Conservation (phyloP, 2,797 vertebrate genomes). For the Spinus pinus region DNA sequence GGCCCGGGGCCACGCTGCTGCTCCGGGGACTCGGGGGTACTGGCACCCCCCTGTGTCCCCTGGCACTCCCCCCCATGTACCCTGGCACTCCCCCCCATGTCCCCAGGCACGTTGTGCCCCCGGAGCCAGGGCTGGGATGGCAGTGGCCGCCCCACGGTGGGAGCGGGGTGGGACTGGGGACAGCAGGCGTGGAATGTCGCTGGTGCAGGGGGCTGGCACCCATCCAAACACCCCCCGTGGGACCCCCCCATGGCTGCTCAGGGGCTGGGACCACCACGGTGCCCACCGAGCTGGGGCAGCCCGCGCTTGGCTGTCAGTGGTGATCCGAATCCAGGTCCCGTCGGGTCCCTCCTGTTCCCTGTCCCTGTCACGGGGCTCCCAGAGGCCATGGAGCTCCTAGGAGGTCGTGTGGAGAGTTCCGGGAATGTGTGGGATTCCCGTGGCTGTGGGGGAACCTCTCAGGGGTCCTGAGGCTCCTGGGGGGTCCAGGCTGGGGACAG, state of each 20-base stretch:
- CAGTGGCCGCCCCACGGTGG: rapidly evolving
- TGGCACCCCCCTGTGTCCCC: neutral
- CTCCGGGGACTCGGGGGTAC: neutral
- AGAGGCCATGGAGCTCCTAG: neutral
- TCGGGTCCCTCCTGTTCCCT: neutral
- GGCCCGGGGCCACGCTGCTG: neutral
- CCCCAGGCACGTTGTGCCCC: neutral
- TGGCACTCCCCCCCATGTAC: neutral
- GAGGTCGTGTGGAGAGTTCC: neutral
- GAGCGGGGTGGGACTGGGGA: rapidly evolving
- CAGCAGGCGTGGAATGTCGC: neutral
- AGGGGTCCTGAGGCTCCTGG: neutral
- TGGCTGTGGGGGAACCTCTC: neutral
- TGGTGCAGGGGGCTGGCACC: neutral
- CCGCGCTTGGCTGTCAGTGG: rapidly evolving
- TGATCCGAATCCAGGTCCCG: neutral
- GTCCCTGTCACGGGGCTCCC: neutral
- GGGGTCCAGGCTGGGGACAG: neutral
- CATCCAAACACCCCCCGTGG: no score
- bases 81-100: neutral
- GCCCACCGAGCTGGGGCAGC: neutral
- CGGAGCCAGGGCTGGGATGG: no score
- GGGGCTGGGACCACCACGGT: neutral
- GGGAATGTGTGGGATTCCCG: neutral
- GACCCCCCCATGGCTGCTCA: neutral